A percentile compares a stretch with the other conserved stretches of the same genome.
These are phyloP conservation scores for Prietella phreatophila DNA, from an alignment of 2,113 vertebrate genomes.

Conservation along the genomic window DNA sequence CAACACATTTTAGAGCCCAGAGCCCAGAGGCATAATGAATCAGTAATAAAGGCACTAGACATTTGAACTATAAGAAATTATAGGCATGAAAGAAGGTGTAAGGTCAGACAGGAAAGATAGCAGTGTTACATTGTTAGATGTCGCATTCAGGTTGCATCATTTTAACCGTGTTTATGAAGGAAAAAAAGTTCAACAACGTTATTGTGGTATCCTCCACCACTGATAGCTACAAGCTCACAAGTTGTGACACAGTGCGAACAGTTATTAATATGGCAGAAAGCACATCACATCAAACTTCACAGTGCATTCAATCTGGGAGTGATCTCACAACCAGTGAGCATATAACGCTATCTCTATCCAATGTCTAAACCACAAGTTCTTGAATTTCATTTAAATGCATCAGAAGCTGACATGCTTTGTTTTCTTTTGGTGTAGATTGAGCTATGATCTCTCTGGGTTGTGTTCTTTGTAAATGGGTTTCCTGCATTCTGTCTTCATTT, in stretches of 20 bases:
- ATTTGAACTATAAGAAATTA: constrained; percentile 14
- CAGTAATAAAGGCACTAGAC: background rate
- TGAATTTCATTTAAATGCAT: background rate
- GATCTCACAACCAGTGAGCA: background rate
- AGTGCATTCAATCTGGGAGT: background rate
- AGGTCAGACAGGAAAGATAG: constrained; percentile 11
- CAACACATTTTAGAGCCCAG: constrained; percentile 5
- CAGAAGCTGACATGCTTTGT: background rate
- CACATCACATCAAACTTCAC: background rate
- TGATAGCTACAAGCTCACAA: background rate
- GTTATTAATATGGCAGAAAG: background rate
- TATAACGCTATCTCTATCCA: background rate
- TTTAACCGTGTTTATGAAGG: background rate
- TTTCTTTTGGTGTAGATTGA: background rate
- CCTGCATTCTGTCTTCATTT: background rate
- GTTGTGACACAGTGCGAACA: background rate
- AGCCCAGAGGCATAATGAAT: constrained; percentile 21
- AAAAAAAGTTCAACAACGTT: background rate
- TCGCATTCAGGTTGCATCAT: background rate
- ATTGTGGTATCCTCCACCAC: background rate
- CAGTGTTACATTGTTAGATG: background rate
- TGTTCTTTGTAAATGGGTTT: background rate
- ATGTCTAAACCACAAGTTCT: background rate
- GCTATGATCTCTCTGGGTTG: background rate
- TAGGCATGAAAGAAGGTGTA: background rate